A percentile compares a stretch with the other conserved stretches of the same genome.
phyloP scores from a whole-genome alignment of 2,888 invertebrate species.

The Napeogenes inachia region DNA sequence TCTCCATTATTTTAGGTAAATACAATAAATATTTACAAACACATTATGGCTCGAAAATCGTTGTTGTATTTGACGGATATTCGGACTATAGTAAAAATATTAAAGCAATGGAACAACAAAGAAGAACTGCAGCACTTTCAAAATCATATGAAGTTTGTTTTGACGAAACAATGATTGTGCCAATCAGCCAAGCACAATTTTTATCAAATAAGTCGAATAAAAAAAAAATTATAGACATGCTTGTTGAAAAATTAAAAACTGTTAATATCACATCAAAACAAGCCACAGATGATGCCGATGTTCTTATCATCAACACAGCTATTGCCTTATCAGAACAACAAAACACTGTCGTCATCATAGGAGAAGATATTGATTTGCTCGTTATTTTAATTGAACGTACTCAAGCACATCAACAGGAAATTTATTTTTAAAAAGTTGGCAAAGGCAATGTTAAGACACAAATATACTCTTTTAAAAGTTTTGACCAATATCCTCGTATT shows the following conservation, averaged over 20 bases:
- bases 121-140: too few relatives aligned
- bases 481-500: too few relatives aligned
- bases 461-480: not conserved
- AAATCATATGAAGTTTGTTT: too few relatives aligned
- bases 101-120: too few relatives aligned
- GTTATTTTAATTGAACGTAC: constrained; percentile 47
- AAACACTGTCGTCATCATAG: constrained; percentile 40
- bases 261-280: constrained; percentile 44
- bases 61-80: constrained; percentile 36
- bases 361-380: constrained; percentile 48
- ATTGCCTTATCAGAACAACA: constrained; percentile 34
- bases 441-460: constrained; percentile 44
- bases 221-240: constrained; percentile 29
- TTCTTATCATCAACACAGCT: constrained; percentile 39
- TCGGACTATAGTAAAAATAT: constrained; percentile 3
- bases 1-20: constrained; percentile 32
- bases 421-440: constrained; percentile 45
- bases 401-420: constrained; percentile 35
- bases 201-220: too few relatives aligned
- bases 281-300: constrained; percentile 48
- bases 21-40: constrained; percentile 34
- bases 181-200: too few relatives aligned
- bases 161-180: too few relatives aligned
- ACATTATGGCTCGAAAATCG: too few relatives aligned
- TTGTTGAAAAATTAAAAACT: constrained; percentile 43